These are phyloP conservation scores for Hypselothyrea guttata DNA, from an alignment of 2,888 invertebrate species.

Conservation along the genomic window DNA sequence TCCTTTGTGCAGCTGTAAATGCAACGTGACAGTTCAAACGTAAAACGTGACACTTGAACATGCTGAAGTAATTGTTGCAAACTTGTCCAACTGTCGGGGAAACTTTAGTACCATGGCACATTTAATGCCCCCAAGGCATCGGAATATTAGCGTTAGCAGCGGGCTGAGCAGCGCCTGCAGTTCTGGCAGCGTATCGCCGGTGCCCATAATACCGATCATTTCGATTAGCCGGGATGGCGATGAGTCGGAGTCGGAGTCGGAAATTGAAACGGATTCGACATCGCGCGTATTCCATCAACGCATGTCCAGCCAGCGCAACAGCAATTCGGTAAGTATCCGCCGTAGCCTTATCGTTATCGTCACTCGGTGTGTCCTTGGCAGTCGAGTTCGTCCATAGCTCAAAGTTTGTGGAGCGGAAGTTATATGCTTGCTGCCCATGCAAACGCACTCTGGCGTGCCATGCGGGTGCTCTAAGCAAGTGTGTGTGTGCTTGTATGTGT, in stretches of 20 bases:
- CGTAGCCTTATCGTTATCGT: neutral
- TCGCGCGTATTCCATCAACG: conserved; percentile 89
- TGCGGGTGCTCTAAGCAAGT: conserved; percentile 9
- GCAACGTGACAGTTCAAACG: conserved; percentile 48
- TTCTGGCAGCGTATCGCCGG: conserved; percentile 77
- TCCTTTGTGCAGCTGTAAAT: conserved; percentile 23
- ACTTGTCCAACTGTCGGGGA: neutral
- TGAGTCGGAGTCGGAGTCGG: conserved; percentile 89
- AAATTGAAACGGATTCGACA: conserved; percentile 91
- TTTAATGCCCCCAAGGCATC: conserved; percentile 63
- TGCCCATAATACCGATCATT: conserved; percentile 76
- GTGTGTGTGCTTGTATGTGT: conserved; percentile 4
- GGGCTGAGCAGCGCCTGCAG: conserved; percentile 74
- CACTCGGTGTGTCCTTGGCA: too few species aligned
- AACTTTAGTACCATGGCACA: conserved; percentile 66
- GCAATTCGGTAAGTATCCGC: conserved; percentile 87
- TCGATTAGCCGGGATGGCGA: conserved; percentile 82
- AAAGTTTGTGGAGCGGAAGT: conserved; percentile 72
- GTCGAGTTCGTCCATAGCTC: conserved; percentile 45
- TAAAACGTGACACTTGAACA: conserved; percentile 18
- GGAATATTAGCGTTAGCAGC: conserved; percentile 52
- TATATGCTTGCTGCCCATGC: conserved; percentile 55
- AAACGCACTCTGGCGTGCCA: conserved; percentile 36
- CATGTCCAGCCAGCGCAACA: conserved; percentile 92
- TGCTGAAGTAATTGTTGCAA: conserved; percentile 10